phyloP scores from a whole-genome alignment of 2,113 vertebrate genomes.

The Columba livia region DNA sequence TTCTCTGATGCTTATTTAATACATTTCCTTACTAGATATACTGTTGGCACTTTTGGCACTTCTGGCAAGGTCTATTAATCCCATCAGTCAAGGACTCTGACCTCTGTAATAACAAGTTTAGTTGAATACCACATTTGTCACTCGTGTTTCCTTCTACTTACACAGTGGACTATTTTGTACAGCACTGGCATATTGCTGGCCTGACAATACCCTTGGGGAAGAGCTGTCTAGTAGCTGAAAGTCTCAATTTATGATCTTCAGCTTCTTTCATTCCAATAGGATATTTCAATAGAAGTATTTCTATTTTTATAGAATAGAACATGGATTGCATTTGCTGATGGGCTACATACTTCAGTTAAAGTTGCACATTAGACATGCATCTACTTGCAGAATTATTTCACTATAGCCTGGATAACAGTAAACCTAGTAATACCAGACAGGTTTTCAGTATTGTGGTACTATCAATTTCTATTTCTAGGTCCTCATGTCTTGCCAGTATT shows the following conservation, averaged over 20 bases:
- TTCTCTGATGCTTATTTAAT: not conserved
- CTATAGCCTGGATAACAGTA: not conserved
- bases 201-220: not conserved
- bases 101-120: not conserved
- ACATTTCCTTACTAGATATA: not conserved
- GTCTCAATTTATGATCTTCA: not conserved
- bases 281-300: not conserved
- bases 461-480: not conserved
- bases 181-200: not conserved
- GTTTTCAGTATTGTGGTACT: not conserved
- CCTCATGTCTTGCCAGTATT: not conserved
- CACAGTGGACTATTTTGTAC: not conserved
- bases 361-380: not conserved
- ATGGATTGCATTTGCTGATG: not conserved
- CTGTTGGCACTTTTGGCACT: not conserved
- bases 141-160: not conserved
- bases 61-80: not conserved
- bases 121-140: not conserved
- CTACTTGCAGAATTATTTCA: not conserved
- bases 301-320: not conserved
- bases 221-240: not conserved
- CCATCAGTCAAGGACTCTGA: not conserved
- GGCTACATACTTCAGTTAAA: not conserved
- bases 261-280: not conserved
- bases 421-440: not conserved